Evolutionary conservation across 2,797 vertebrate species (phyloP).

Genomic region (Crax fasciolata): DNA sequence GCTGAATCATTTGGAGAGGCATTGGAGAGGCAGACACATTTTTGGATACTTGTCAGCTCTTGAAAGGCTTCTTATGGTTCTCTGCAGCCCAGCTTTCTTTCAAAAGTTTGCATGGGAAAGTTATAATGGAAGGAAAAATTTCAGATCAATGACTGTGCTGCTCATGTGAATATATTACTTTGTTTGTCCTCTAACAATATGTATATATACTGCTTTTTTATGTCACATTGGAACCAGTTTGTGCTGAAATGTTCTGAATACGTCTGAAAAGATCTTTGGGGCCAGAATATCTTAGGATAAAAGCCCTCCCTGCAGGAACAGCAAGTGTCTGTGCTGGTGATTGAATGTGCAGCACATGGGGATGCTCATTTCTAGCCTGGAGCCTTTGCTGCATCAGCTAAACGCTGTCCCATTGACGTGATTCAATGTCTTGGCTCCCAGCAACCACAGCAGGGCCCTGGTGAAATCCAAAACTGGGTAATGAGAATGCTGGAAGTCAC

Average conservation of each 20-base stretch:
- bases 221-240: neutral
- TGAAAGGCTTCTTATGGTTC: neutral
- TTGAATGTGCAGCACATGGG: rapidly evolving
- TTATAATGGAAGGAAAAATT: neutral
- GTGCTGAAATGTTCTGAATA: neutral
- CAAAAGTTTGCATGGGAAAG: neutral
- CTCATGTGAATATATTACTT: neutral
- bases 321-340: neutral
- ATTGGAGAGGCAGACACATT: neutral
- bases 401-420: neutral
- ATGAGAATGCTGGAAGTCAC: neutral
- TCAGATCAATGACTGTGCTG: neutral
- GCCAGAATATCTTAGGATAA: neutral
- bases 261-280: neutral
- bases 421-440: neutral
- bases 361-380: neutral
- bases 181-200: neutral
- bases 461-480: neutral
- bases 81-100: neutral
- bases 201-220: neutral
- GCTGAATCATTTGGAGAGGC: neutral
- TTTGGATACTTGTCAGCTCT: neutral
- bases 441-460: neutral
- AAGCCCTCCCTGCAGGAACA: neutral
- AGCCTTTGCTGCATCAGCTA: neutral